A percentile compares a stretch with the other conserved stretches of the same genome.
Evolutionary conservation across 2,113 vertebrate genomes (phyloP).

Genomic region (Dasyornis broadbenti): DNA sequence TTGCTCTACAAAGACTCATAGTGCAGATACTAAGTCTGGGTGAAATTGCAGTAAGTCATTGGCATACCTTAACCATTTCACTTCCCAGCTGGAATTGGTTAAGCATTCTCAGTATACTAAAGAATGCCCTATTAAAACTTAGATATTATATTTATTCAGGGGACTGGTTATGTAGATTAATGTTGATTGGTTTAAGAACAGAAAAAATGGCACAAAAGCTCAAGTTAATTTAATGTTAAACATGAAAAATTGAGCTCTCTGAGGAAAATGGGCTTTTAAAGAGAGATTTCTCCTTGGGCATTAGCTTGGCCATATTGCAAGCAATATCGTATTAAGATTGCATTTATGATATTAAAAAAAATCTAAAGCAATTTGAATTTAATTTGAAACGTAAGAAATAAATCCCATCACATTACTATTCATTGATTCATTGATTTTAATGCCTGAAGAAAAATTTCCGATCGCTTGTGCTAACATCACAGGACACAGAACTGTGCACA

Average conservation of each 20-base stretch:
- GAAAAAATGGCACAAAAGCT: not conserved
- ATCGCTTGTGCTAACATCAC: not conserved
- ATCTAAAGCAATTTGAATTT: constrained; percentile 14
- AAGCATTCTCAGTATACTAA: not conserved
- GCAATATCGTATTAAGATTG: not conserved
- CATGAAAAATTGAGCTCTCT: not conserved
- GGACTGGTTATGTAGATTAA: not conserved
- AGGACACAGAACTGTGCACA: not conserved
- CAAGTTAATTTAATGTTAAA: constrained; percentile 21
- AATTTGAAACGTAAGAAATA: constrained; percentile 30
- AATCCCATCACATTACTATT: not conserved
- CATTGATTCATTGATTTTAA: constrained; percentile 21
- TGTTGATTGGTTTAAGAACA: not conserved
- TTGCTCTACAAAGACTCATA: not conserved
- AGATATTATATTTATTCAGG: not conserved
- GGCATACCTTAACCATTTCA: not conserved
- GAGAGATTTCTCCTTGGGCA: not conserved
- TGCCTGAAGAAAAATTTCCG: not conserved
- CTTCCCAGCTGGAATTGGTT: not conserved
- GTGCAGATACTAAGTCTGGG: not conserved
- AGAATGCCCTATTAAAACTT: not conserved
- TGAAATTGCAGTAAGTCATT: not conserved
- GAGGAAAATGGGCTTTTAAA: not conserved
- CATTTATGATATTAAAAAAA: constrained; percentile 16
- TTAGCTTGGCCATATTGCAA: not conserved